phyloP scores from a whole-genome alignment of 2,113 vertebrate genomes.

The pig (Sus scrofa) region T2T-Sscrofa CM000826.6:38887501-38888000 shows the following conservation, averaged over 20 bases:
- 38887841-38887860: background rate
- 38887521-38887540: background rate
- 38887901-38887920: background rate
- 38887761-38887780: background rate
- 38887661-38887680: background rate
- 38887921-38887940: background rate
- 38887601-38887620: background rate
- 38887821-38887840: background rate
- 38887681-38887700: background rate
- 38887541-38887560: background rate
- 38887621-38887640: background rate
- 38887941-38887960: background rate
- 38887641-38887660: slow-evolving; percentile 34
- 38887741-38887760: background rate
- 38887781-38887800: background rate
- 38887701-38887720: background rate
- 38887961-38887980: background rate
- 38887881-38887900: background rate
- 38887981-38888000: background rate
- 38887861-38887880: background rate
- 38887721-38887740: slow-evolving; percentile 40
- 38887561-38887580: background rate
- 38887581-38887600: background rate
- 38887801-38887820: background rate
- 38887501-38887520: slow-evolving; percentile 31